Base-by-base conservation (phyloP, 2,888 invertebrate species). In the Eupsilia transversa region DNA sequence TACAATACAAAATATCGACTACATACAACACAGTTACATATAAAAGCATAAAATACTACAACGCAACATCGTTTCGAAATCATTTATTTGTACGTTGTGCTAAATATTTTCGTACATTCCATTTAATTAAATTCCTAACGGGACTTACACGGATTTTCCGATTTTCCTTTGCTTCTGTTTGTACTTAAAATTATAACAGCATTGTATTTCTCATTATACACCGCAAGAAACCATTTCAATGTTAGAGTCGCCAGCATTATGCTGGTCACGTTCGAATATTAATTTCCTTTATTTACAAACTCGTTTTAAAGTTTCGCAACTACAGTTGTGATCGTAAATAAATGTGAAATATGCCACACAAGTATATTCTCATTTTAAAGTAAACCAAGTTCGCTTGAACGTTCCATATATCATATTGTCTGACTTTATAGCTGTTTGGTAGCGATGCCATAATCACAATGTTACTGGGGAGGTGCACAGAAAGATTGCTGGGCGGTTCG, bases 81-180 rank as follows among this genome's bases (percentile, higher is more conserved):
- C 71, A 64, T 84, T 83, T 79, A 80, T 72, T 72, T 67, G 67
- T 49, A 46, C 74, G 70, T 72, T 71, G 75, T 54, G 63, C 68
- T 74, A 66, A 77, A 74, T 75, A 81, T 82, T 75, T 70, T 64
- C 72, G 61, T 80, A 46, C 61, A 79, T 80, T 80, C 46, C 61
- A 20, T 77, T 80, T 84, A 77, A 86, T 86, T 87, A 82, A 82
- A 84, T 77, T 82, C 68, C 66, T 69, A 56, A 63, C 64, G 67
- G 56, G 59, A 38, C 71, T 72, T 66, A 75, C 43, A 77, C 43
- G 61, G 35, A 54, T 66, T 63, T 74, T 52, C 38, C 72, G 23
- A 57, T 57, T 60, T 72, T 57, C 27, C 72, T 71, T 61, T 73
- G 56, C 65, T 60, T 74, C 38, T 77, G 30, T 68, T 66, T 57